Evolutionary conservation across 2,113 vertebrate genomes (phyloP).

Genomic region (Siniperca chuatsi): DNA sequence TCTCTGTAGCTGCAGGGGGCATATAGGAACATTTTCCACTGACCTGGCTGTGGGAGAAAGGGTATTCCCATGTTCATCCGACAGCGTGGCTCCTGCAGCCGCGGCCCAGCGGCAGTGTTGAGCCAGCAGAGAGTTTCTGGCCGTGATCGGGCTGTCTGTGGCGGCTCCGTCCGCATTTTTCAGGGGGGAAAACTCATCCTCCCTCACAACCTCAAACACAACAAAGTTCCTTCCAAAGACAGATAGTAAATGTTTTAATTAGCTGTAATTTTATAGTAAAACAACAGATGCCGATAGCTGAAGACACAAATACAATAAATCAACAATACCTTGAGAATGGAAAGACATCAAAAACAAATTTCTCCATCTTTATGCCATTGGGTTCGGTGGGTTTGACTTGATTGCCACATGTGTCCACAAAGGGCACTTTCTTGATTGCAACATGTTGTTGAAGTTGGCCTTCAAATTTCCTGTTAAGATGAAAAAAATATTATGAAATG

Average conservation of each 20-base stretch:
- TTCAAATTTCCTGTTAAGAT: conserved; percentile 82
- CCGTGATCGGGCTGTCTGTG: conserved; percentile 87
- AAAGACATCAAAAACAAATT: conserved; percentile 98
- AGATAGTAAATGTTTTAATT: background rate
- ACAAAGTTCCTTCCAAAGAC: conserved; percentile 89
- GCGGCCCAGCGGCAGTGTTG: conserved; percentile 92
- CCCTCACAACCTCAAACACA: conserved; percentile 90
- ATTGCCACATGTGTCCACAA: conserved; percentile 89
- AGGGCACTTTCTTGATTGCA: conserved; percentile 94
- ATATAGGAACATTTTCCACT: background rate
- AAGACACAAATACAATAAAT: background rate
- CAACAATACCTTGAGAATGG: conserved; percentile 89
- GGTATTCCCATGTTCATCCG: conserved; percentile 76
- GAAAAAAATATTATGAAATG: background rate
- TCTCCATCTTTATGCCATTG: conserved; percentile 98
- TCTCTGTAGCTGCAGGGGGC: background rate
- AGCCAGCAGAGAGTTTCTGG: conserved; percentile 86
- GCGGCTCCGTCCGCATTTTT: conserved; percentile 89
- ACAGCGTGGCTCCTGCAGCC: conserved; percentile 86
- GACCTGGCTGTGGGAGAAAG: conserved; percentile 79
- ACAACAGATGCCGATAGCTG: background rate
- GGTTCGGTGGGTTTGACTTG: conserved; percentile 89
- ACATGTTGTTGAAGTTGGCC: conserved; percentile 88
- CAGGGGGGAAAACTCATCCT: conserved; percentile 94
- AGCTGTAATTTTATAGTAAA: background rate